Conservation (phyloP, 64 coral and sea anemone species). For the Montipora efflorescens region DNA sequence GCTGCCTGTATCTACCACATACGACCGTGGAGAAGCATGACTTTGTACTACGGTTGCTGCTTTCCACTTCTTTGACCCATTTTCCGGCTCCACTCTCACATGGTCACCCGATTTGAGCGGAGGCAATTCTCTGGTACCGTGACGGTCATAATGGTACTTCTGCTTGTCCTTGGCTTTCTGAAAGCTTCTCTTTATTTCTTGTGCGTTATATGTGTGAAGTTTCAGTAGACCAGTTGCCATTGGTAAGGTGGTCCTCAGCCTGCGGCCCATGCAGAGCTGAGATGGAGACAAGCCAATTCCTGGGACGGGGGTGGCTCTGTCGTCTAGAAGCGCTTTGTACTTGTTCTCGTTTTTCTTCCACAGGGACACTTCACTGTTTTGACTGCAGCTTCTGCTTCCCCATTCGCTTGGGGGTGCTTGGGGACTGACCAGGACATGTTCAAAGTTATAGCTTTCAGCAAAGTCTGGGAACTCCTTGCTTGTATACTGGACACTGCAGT, state of each 20-base stretch:
- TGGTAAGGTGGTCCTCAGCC: constrained; percentile 51
- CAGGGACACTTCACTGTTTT: constrained; percentile 18
- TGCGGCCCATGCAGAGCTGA: constrained; percentile 57
- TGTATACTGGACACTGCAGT: constrained; percentile 36
- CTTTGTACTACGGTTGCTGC: constrained; percentile 10
- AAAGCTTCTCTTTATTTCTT: constrained; percentile 48
- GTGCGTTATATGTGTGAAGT: constrained; percentile 25
- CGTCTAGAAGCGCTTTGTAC: constrained; percentile 17
- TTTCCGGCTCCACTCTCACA: constrained; percentile 43
- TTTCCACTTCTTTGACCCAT: constrained; percentile 42
- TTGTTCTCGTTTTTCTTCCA: constrained; percentile 3
- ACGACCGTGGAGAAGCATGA: constrained; percentile 17
- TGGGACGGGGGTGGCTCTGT: constrained; percentile 33
- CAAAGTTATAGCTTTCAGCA: constrained; percentile 45
- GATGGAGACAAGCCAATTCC: constrained; percentile 46
- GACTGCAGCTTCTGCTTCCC: constrained; percentile 29
- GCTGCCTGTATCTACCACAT: background rate
- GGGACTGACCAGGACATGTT: constrained; percentile 49
- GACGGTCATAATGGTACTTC: constrained; percentile 47
- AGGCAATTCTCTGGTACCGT: constrained; percentile 50
- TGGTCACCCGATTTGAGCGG: constrained; percentile 43
- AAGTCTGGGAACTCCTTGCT: constrained; percentile 11
- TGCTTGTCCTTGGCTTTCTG: constrained; percentile 54
- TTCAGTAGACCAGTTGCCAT: constrained; percentile 58
- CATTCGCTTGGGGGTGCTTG: constrained; percentile 21